Evolutionary conservation across 2,888 invertebrate genomes (phyloP), one percentile per base, ranked within the genome.

Genomic region (Trichogramma evanescens): DNA sequence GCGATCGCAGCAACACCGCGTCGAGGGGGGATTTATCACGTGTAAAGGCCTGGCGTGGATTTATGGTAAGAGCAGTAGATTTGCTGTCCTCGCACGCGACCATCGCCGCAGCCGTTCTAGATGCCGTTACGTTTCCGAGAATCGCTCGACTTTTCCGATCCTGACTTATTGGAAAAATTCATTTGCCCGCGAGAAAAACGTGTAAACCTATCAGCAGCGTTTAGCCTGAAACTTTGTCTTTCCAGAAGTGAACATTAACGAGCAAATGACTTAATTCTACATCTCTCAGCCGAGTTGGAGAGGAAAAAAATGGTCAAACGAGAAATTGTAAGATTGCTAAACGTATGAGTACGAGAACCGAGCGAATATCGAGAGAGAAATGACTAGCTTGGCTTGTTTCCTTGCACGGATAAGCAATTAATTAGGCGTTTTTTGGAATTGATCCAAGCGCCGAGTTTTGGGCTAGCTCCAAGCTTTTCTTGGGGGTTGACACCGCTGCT

Each of bases 331-430:
- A 62, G 52, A 54, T 54, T 3, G 46, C 4, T 10, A 38, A 26
- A 10, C n/a, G 41, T n/a, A 49, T 45, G n/a, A 13, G 26, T 38
- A 42, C 4, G 53, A 40, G 50, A n/a, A n/a, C 5, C 51, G 46
- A 43, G 8, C 43, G 50, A 40, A n/a, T n/a, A 50, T 6, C 52
- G 52, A 48, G 60, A 49, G 39, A 39, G 59, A 59, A 61, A 61
- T 63, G 63, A 63, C 63, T 55, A 61, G 63, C 50, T 62, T 64
- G 61, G 64, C 56, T 59, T 62, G 59, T 62, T 63, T 64, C 62
- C 64, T 59, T 58, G 49, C 62, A 59, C 50, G 59, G 62, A 64
- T 58, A 62, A 64, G 64, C 64, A 58, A 64, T 64, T 64, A 62
- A 64, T 64, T 60, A 62, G 64, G 58, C 58, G 56, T 52, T 62